Conservation (phyloP, 1,140 invertebrate genomes). For the Odontomachus brunneus region DNA sequence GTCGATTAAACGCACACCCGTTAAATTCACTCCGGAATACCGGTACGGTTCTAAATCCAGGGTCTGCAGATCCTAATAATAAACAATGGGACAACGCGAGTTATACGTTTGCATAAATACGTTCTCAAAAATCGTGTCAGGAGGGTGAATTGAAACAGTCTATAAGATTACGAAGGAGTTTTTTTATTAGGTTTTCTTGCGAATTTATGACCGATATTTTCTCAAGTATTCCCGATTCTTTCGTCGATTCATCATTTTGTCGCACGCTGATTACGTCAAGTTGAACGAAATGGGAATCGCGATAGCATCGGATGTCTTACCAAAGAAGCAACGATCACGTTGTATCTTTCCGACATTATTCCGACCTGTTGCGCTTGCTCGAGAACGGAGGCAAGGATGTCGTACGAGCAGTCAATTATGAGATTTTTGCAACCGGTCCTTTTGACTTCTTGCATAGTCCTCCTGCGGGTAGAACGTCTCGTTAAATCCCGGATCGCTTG, state of each 20-base stretch:
- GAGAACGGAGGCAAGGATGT: constrained; percentile 90
- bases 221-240: no score
- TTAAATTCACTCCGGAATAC: constrained; percentile 94
- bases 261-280: neutral
- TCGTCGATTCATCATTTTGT: neutral
- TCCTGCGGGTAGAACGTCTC: constrained; percentile 51
- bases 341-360: constrained; percentile 95
- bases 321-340: constrained; percentile 94
- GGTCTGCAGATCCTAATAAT: constrained; percentile 90
- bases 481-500: constrained; percentile 1
- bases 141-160: neutral
- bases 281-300: neutral
- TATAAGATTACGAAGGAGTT: neutral
- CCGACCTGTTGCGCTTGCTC: constrained; percentile 97
- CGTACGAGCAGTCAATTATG: constrained; percentile 91
- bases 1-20: constrained; percentile 91
- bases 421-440: constrained; percentile 85
- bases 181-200: neutral
- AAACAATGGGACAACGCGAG: neutral
- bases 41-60: constrained; percentile 93
- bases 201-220: no score
- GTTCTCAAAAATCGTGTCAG: neutral
- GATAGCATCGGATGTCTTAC: constrained; percentile 82
- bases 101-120: neutral
- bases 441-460: constrained; percentile 70